phyloP scores from a whole-genome alignment of 1,140 invertebrate species.

The Neodiprion lecontei region DNA sequence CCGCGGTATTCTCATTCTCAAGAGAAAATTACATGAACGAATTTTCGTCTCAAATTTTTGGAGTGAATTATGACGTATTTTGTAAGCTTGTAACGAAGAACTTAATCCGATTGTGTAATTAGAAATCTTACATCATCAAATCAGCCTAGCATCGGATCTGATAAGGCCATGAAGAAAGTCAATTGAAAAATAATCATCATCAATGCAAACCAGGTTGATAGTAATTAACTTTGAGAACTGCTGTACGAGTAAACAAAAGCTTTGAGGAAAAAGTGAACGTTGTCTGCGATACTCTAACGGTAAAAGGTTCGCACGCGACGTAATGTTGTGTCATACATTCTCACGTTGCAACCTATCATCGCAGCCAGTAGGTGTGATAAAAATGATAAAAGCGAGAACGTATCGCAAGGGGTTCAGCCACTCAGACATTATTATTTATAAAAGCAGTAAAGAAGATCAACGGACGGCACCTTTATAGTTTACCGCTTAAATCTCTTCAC shows the following conservation, averaged over 20 bases:
- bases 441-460: background rate
- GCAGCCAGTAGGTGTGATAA: background rate
- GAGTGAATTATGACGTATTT: too few species aligned
- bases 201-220: too few species aligned
- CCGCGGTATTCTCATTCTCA: too few species aligned
- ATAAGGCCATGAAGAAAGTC: too few species aligned
- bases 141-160: too few species aligned
- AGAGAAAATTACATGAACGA: too few species aligned
- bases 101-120: too few species aligned
- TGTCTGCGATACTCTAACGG: background rate
- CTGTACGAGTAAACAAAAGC: background rate
- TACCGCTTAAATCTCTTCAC: background rate
- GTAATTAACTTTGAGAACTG: background rate
- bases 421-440: background rate
- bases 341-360: background rate
- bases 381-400: background rate
- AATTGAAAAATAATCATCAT: too few species aligned
- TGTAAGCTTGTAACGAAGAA: too few species aligned
- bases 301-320: slow-evolving; percentile 1
- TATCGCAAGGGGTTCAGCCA: background rate
- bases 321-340: background rate
- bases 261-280: background rate
- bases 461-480: too few species aligned
- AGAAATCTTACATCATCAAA: too few species aligned
- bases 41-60: too few species aligned